These are phyloP conservation scores for Acleris holmiana DNA, from an alignment of 2,888 invertebrate species.

Conservation along the genomic window DNA sequence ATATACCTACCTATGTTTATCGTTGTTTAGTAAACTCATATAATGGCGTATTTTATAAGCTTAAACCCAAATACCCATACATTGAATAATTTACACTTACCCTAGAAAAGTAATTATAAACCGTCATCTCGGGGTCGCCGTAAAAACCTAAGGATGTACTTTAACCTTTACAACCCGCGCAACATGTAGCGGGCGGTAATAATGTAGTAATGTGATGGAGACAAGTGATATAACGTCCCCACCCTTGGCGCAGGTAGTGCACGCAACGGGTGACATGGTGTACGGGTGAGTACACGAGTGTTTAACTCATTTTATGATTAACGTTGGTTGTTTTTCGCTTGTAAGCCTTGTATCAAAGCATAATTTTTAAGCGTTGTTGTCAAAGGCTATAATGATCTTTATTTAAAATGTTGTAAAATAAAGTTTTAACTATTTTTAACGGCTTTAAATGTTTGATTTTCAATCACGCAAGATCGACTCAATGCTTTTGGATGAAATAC, in stretches of 20 bases:
- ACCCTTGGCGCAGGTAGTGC: constrained; percentile 50
- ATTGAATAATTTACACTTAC: constrained; percentile 13
- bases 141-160: constrained; percentile 32
- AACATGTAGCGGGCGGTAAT: constrained; percentile 55
- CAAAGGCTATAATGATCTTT: too few species aligned
- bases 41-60: too few species aligned
- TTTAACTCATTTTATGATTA: neutral
- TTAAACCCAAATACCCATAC: neutral
- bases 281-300: constrained; percentile 51
- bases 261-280: constrained; percentile 55
- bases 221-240: constrained; percentile 65
- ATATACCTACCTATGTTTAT: too few species aligned
- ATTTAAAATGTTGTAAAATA: too few species aligned
- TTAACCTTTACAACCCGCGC: constrained; percentile 40
- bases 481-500: too few species aligned
- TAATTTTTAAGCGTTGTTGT: neutral
- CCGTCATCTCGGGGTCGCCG: constrained; percentile 33
- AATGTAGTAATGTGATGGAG: constrained; percentile 67
- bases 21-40: too few species aligned
- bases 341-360: neutral
- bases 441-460: too few species aligned
- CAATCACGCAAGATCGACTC: too few species aligned
- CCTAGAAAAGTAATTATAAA: constrained; percentile 34
- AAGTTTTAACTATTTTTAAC: too few species aligned
- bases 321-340: neutral